Evolutionary conservation across 2,113 vertebrate genomes (phyloP), one percentile per base, ranked within the genome.

Genomic region (Vidua macroura): DNA sequence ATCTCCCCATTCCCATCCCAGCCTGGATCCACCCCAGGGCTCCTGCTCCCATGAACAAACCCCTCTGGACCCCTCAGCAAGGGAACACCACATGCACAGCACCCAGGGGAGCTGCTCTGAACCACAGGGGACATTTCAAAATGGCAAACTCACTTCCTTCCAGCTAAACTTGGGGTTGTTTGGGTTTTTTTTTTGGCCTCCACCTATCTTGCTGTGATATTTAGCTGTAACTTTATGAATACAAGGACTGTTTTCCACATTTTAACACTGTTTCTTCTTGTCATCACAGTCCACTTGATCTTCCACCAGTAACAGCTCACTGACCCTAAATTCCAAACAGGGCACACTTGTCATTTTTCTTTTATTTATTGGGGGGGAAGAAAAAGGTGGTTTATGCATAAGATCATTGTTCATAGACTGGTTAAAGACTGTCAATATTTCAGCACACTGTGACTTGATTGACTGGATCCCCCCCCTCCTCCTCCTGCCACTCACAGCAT

Each of bases 21-120:
- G 56, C 51, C 83, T 17, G 51, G 39, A 74, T 1, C 41, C 67
- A 60, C 11, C 30, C 8, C 30, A 55, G 39, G 1, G n/a, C 33
- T 53, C 30, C 56, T 19, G 33, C 6, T 69, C 52, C 28, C 67
- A 49, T 2, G 0, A 68, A 35, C 76, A 64, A 81, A 64, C 16
- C 58, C 64, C 68, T 41, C 33, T 1, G 2, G 6, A 21, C 37
- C 85, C 23, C 69, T 37, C 41, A 5, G 22, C 20, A 43, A 46
- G 44, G 39, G 52, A 51, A 21, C 2, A n/a, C 1, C 55, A 20
- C 0, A 0, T 17, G 51, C 35, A 51, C 25, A 51, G 64, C 25
- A 68, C 68, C 35, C 81, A 64, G 52, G 24, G 66, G 28, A 76
- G 82, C 90, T 72, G 90, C 87, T 60, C 49, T 60, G 37, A 69